Percentiles rank a stretch among this genome's conserved stretches.
phyloP scores from a whole-genome alignment of 2,113 vertebrate species.

The Clupea harengus region DNA sequence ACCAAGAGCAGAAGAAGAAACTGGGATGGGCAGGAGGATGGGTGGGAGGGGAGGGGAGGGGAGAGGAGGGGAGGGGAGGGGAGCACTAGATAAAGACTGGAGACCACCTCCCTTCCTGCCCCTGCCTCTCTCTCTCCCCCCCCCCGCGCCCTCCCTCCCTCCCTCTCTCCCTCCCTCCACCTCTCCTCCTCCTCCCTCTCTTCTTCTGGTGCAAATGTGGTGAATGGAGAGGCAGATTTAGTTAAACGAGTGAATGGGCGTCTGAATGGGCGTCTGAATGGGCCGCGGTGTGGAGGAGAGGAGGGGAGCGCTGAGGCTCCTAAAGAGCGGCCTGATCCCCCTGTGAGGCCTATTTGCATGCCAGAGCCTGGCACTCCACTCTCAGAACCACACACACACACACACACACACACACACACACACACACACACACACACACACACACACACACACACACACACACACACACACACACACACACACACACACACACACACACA shows the following conservation, averaged over 20 bases:
- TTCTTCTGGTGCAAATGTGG: conserved; percentile 62
- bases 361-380: neutral
- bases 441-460: neutral
- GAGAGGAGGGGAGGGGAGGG: conserved; percentile 36
- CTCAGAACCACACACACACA: neutral
- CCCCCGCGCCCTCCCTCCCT: conserved; percentile 28
- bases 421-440: neutral
- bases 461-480: neutral
- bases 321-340: neutral
- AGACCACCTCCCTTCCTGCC: conserved; percentile 62
- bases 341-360: neutral
- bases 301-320: conserved; percentile 18
- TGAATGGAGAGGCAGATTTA: conserved; percentile 74
- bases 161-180: conserved; percentile 26
- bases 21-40: neutral
- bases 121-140: conserved; percentile 7
- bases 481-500: neutral
- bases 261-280: conserved; percentile 70
- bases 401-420: neutral
- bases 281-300: neutral
- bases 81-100: conserved; percentile 35
- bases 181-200: conserved; percentile 36
- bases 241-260: conserved; percentile 39
- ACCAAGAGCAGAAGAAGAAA: neutral
- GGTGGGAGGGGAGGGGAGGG: conserved; percentile 30